phyloP scores from a whole-genome alignment of 2,797 vertebrate species.

The Crenichthys baileyi region DNA sequence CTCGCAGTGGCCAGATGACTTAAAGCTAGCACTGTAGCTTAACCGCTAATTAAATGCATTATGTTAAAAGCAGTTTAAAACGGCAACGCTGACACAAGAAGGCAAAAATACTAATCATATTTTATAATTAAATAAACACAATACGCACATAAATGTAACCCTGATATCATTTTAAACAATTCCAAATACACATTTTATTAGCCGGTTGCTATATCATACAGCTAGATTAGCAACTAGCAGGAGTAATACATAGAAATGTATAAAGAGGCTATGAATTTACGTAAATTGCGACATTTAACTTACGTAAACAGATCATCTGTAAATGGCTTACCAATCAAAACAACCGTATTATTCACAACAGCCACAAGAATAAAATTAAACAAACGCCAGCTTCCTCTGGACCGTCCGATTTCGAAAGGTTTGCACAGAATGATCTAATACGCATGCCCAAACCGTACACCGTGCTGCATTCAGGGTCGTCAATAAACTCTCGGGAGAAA shows the following conservation, averaged over 20 bases:
- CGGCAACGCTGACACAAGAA: not conserved
- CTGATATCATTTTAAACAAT: not conserved
- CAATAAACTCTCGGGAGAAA: not conserved
- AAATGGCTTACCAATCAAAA: slow-evolving; percentile 43
- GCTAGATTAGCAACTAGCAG: not conserved
- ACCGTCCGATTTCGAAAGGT: not conserved
- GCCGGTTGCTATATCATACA: slow-evolving; percentile 18
- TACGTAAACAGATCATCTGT: not conserved
- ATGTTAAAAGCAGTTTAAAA: not conserved
- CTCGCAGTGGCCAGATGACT: not conserved
- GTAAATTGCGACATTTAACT: not conserved
- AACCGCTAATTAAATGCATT: not conserved
- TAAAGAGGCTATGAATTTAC: not conserved
- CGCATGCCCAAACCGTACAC: slow-evolving; percentile 34
- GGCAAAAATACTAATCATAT: not conserved
- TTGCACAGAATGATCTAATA: not conserved
- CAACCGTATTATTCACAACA: not conserved
- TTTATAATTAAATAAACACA: not conserved
- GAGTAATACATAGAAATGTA: not conserved
- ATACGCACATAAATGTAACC: not conserved
- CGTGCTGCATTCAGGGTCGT: slow-evolving; percentile 16
- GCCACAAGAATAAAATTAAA: slow-evolving; percentile 9
- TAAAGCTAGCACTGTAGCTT: not conserved
- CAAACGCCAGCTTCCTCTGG: not conserved
- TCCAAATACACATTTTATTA: slow-evolving; percentile 2